Evolutionary conservation across 2,888 invertebrate genomes (phyloP).

Genomic region (Phyllotreta striolata): DNA sequence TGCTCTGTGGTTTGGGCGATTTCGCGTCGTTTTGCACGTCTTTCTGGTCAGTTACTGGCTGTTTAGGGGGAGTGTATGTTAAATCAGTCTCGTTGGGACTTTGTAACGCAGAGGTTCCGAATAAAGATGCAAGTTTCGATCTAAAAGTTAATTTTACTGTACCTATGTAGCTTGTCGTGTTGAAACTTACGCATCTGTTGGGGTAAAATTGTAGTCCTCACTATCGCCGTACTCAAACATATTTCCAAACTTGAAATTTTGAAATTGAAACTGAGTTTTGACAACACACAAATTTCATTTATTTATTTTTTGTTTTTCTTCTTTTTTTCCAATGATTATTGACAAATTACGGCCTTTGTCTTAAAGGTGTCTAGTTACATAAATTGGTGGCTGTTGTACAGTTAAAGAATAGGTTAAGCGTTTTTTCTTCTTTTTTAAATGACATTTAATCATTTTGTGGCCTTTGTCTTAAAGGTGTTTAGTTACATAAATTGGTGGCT

Average conservation of each 20-base stretch:
- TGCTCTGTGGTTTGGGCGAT: constrained; percentile 40
- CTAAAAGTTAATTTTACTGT: constrained; percentile 40
- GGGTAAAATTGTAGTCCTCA: constrained; percentile 53
- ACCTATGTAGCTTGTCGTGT: constrained; percentile 6
- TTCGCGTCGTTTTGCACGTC: constrained; percentile 27
- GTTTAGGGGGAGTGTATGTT: constrained; percentile 53
- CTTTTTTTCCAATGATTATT: neutral
- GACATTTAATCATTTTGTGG: too few species aligned
- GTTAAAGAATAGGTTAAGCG: too few species aligned
- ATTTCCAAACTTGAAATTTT: constrained; percentile 27
- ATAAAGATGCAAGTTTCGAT: constrained; percentile 51
- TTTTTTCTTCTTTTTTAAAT: too few species aligned
- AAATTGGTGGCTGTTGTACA: too few species aligned
- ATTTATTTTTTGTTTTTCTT: constrained; percentile 13
- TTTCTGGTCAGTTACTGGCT: constrained; percentile 45
- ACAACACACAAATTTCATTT: constrained; percentile 12
- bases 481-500: too few species aligned
- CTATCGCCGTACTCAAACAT: constrained; percentile 48
- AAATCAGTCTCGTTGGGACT: constrained; percentile 43
- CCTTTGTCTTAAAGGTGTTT: neutral
- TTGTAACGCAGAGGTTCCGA: constrained; percentile 40
- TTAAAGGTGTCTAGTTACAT: neutral
- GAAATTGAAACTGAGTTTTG: constrained; percentile 18
- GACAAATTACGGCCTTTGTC: neutral
- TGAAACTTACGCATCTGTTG: constrained; percentile 46